phyloP scores from a whole-genome alignment of 2,888 invertebrate species.

The Drosophila mimica region DNA sequence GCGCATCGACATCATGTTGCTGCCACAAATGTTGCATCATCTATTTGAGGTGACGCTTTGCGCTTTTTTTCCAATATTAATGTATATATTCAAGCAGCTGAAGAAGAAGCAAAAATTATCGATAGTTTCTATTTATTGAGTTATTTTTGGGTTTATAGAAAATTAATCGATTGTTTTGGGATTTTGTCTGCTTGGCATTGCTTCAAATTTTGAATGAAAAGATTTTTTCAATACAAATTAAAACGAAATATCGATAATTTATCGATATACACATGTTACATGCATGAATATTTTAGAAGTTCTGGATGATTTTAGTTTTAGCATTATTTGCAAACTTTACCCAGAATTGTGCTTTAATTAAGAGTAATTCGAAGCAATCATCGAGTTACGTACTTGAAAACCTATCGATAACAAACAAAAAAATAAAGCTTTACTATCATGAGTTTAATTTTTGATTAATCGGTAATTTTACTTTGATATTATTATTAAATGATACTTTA shows the following conservation, averaged over 20 bases:
- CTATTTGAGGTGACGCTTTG: constrained; percentile 14
- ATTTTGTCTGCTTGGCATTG: background rate
- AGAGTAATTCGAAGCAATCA: background rate
- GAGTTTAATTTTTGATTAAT: background rate
- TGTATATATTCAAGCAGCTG: background rate
- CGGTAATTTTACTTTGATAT: too few species aligned
- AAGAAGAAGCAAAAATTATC: background rate
- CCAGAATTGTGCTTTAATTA: background rate
- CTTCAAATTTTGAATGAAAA: background rate
- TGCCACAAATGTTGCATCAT: constrained; percentile 70
- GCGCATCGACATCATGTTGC: constrained; percentile 57
- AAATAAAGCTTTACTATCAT: too few species aligned
- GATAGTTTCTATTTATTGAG: background rate
- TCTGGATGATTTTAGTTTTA: background rate
- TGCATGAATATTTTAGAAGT: background rate
- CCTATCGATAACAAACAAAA: background rate
- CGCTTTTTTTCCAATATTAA: background rate
- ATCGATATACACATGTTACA: background rate
- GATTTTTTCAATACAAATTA: background rate
- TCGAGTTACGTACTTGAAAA: too few species aligned
- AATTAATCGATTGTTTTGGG: background rate
- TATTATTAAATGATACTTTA: background rate
- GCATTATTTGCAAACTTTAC: background rate
- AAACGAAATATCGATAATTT: background rate
- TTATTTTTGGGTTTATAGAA: background rate